A percentile compares a stretch with the other conserved stretches of the same genome.
phyloP scores from a whole-genome alignment of 2,113 vertebrate genomes.

The Oxyruncus cristatus region DNA sequence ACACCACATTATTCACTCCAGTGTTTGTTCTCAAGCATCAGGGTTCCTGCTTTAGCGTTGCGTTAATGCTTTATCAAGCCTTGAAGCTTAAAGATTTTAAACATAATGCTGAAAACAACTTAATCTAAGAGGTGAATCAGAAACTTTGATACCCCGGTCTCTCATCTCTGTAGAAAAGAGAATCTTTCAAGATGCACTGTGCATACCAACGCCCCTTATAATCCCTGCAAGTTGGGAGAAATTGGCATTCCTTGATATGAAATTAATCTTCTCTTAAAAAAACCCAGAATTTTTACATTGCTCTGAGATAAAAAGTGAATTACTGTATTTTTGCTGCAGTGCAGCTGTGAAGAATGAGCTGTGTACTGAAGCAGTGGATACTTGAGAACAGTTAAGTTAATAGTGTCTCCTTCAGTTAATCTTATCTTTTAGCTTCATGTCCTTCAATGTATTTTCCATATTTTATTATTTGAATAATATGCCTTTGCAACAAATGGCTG shows the following conservation, averaged over 20 bases:
- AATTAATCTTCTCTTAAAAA: neutral
- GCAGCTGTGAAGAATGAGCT: neutral
- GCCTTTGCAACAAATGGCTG: neutral
- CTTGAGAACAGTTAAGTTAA: neutral
- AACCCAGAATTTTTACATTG: neutral
- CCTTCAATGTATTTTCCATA: neutral
- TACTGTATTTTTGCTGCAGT: neutral
- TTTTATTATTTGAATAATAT: neutral
- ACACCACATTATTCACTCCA: neutral
- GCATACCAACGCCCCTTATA: neutral
- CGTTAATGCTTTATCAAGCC: conserved; percentile 30
- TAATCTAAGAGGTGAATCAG: neutral
- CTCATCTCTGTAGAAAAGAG: neutral
- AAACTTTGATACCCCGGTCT: neutral
- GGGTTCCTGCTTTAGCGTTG: neutral
- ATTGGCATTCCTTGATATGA: neutral
- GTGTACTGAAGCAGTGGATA: neutral
- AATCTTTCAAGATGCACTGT: neutral
- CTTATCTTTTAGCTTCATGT: neutral
- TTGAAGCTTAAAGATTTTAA: conserved; percentile 25
- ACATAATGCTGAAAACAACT: neutral
- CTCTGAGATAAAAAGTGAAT: neutral
- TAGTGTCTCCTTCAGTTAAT: neutral
- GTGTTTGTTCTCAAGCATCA: neutral
- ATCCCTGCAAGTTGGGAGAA: neutral